A percentile compares a stretch with the other conserved stretches of the same genome.
Evolutionary conservation across 2,797 vertebrate genomes (phyloP).

Genomic region (Micromesistius poutassou): DNA sequence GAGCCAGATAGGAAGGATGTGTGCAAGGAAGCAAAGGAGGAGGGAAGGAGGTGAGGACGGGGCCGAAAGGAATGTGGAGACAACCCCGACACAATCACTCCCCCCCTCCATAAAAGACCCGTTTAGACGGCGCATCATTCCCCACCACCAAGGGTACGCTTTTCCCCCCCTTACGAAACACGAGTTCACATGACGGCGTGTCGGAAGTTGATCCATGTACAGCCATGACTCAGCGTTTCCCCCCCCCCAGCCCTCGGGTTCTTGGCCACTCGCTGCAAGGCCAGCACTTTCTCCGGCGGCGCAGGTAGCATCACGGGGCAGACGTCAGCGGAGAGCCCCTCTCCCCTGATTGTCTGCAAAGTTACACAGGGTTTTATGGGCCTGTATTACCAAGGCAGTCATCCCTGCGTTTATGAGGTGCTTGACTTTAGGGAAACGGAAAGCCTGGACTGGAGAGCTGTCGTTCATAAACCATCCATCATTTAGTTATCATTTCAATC

Average conservation of each 20-base stretch:
- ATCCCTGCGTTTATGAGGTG: slow-evolving; percentile 24
- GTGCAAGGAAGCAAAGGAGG: neutral
- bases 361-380: slow-evolving; percentile 5
- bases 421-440: slow-evolving; percentile 38
- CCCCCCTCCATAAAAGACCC: neutral
- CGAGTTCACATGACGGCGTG: neutral
- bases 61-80: neutral
- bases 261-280: neutral
- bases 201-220: neutral
- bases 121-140: neutral
- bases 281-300: neutral
- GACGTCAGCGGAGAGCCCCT: neutral
- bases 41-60: neutral
- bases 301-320: neutral
- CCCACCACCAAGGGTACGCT: neutral
- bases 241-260: neutral
- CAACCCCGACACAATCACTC: neutral
- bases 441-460: neutral
- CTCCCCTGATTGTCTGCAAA: slow-evolving; percentile 8
- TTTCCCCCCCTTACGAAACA: neutral
- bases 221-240: neutral
- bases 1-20: neutral
- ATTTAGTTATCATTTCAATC: neutral
- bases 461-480: neutral
- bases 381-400: slow-evolving; percentile 17